Conservation (phyloP, 2,888 invertebrate genomes). For the Pristionchus fissidentatus region DNA sequence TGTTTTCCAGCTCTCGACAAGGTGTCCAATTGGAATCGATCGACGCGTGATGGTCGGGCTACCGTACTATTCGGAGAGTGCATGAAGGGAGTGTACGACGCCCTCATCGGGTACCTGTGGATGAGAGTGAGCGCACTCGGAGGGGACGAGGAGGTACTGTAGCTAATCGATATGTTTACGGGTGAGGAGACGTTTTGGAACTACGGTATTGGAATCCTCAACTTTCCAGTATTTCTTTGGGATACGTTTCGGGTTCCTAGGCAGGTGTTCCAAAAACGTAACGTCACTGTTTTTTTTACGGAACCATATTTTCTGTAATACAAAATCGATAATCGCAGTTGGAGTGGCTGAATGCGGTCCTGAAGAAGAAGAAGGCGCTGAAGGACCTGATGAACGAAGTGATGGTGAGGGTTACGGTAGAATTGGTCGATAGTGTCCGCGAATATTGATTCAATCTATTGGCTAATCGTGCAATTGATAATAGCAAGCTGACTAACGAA, state of each 20-base stretch:
- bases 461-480: too few species aligned
- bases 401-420: conserved; percentile 19
- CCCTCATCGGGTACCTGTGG: conserved; percentile 62
- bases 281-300: neutral
- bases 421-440: too few species aligned
- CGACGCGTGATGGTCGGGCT: conserved; percentile 33
- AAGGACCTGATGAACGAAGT: conserved; percentile 48
- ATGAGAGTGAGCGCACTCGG: conserved; percentile 53
- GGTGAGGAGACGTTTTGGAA: too few species aligned
- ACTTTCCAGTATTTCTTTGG: too few species aligned
- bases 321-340: conserved; percentile 9
- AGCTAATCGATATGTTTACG: too few species aligned
- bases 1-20: conserved; percentile 55
- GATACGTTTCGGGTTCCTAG: too few species aligned
- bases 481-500: too few species aligned
- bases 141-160: neutral
- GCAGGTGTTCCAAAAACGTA: too few species aligned
- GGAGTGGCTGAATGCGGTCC: conserved; percentile 52
- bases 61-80: conserved; percentile 25
- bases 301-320: neutral
- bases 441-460: neutral
- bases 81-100: conserved; percentile 57
- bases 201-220: too few species aligned
- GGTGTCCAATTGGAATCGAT: conserved; percentile 57
- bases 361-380: conserved; percentile 55